These are phyloP conservation scores for Ennomos erosarius DNA, from an alignment of 2,888 invertebrate species.

Conservation along the genomic window DNA sequence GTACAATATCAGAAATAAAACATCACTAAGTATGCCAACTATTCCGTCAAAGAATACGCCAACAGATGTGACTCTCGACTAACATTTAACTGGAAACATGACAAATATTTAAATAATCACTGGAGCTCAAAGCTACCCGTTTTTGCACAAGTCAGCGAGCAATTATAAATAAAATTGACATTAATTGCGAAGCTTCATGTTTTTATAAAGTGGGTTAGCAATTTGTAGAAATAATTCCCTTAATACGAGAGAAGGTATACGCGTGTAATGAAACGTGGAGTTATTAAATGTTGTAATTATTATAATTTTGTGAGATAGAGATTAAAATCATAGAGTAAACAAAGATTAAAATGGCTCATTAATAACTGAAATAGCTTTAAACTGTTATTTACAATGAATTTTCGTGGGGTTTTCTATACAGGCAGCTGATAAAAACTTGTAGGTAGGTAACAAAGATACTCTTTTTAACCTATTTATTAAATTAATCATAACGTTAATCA, in stretches of 20 bases:
- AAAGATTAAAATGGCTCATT: conserved; percentile 30
- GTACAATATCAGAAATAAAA: conserved; percentile 29
- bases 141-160: conserved; percentile 47
- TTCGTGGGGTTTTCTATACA: conserved; percentile 11
- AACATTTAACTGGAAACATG: conserved; percentile 41
- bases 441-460: not conserved
- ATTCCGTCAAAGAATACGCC: conserved; percentile 49
- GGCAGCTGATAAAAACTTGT: too few relatives aligned
- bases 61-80: conserved; percentile 33
- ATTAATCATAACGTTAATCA: too few relatives aligned
- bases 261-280: conserved; percentile 62
- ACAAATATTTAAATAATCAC: conserved; percentile 49
- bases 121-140: conserved; percentile 46
- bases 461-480: too few relatives aligned
- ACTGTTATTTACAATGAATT: conserved; percentile 13
- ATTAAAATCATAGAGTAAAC: conserved; percentile 47
- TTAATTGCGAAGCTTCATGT: conserved; percentile 66
- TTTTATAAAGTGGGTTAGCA: conserved; percentile 73
- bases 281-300: conserved; percentile 70
- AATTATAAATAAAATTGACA: conserved; percentile 82
- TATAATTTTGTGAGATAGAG: conserved; percentile 67
- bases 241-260: conserved; percentile 58
- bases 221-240: conserved; percentile 76
- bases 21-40: conserved; percentile 28
- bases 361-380: conserved; percentile 25